Percentiles rank a stretch among this genome's conserved stretches.
Evolutionary conservation across 92 coral and sea anemone species (phyloP).

Genomic region (Chrysogorgia sp.): DNA sequence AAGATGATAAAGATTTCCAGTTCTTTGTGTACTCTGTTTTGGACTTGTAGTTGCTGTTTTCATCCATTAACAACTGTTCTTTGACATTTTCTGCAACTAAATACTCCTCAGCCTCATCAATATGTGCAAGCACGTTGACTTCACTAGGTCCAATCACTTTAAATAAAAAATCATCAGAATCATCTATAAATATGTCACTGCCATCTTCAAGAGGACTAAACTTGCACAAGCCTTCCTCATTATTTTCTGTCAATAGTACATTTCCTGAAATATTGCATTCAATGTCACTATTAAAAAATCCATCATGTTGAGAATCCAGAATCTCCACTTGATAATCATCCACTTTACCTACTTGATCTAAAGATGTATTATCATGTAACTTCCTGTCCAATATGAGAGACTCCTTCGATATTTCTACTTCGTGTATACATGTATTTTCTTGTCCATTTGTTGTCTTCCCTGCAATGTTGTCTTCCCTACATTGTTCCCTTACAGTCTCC

Average conservation of each 20-base stretch:
- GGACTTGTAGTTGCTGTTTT: conserved; percentile 13
- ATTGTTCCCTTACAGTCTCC: too few species aligned
- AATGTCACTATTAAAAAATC: neutral
- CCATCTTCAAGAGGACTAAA: conserved; percentile 23
- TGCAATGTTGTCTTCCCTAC: too few species aligned
- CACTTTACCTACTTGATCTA: too few species aligned
- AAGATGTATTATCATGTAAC: too few species aligned
- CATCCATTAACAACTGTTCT: neutral
- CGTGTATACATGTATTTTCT: neutral
- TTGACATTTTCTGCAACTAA: neutral
- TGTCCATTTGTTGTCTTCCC: neutral
- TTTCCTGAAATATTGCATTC: neutral
- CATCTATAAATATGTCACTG: conserved; percentile 18
- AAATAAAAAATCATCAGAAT: conserved; percentile 41
- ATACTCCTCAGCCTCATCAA: neutral
- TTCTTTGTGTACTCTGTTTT: conserved; percentile 6
- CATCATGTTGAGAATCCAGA: neutral
- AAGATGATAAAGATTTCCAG: conserved; percentile 30
- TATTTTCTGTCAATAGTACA: neutral
- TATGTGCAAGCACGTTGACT: neutral
- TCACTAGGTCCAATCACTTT: conserved; percentile 32
- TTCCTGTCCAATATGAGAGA: too few species aligned
- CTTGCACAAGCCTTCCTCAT: neutral
- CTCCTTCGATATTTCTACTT: too few species aligned
- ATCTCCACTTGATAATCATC: neutral